These are phyloP conservation scores for Idaea biselata DNA, from an alignment of 2,888 invertebrate genomes.

Conservation along the genomic window DNA sequence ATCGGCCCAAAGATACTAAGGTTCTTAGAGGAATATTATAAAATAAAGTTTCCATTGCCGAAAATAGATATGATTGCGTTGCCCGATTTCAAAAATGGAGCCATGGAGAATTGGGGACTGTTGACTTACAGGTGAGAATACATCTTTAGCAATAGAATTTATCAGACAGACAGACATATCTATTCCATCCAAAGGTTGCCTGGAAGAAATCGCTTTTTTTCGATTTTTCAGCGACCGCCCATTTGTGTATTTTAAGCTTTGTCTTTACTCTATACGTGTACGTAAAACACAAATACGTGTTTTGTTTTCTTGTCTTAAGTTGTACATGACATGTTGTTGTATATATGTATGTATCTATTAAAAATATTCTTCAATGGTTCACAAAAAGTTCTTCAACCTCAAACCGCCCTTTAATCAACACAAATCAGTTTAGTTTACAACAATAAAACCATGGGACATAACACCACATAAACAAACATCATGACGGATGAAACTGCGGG, in stretches of 20 bases:
- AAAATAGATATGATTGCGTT: slow-evolving; percentile 96
- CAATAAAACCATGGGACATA: not conserved
- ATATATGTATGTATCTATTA: too few relatives aligned
- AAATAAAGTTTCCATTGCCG: slow-evolving; percentile 87
- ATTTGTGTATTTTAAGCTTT: too few relatives aligned
- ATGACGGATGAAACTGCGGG: slow-evolving; percentile 35
- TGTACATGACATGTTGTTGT: too few relatives aligned
- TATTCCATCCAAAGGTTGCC: too few relatives aligned
- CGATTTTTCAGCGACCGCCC: too few relatives aligned
- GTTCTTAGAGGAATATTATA: slow-evolving; percentile 87
- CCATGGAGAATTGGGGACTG: slow-evolving; percentile 95
- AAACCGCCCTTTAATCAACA: not conserved
- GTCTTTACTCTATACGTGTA: too few relatives aligned
- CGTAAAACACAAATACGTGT: too few relatives aligned
- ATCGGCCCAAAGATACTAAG: slow-evolving; percentile 87
- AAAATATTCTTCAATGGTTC: not conserved
- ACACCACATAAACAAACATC: slow-evolving; percentile 13
- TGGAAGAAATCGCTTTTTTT: too few relatives aligned
- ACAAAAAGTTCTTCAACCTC: not conserved
- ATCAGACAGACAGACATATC: too few relatives aligned
- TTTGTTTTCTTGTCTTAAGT: too few relatives aligned
- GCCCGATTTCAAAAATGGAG: slow-evolving; percentile 93
- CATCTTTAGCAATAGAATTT: not conserved
- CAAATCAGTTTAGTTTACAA: not conserved
- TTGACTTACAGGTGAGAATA: slow-evolving; percentile 84